Evolutionary conservation across 2,797 vertebrate species (phyloP).

Genomic region (Anguilla pacifica): DNA sequence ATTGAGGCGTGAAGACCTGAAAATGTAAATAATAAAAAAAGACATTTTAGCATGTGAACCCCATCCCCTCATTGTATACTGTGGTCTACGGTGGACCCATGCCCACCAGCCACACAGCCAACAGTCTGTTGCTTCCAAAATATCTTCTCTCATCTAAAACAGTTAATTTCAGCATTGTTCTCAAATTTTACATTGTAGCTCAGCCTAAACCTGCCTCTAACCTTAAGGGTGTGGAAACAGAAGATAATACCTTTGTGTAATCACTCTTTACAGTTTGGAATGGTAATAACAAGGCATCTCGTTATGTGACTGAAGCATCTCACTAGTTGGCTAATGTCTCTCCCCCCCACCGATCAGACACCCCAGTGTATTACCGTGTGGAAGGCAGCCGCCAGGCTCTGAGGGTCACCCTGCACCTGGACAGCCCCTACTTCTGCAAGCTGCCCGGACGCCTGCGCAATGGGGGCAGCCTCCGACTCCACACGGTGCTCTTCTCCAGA

Average conservation of each 20-base stretch:
- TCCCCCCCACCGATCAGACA: conserved; percentile 71
- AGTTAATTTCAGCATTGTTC: neutral
- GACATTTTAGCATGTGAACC: neutral
- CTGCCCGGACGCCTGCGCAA: conserved; percentile 91
- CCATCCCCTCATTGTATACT: neutral
- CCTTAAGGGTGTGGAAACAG: neutral
- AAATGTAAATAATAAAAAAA: neutral
- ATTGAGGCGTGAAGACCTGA: too few relatives aligned
- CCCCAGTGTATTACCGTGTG: conserved; percentile 87
- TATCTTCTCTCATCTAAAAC: neutral
- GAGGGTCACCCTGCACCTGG: conserved; percentile 87
- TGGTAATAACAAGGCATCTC: neutral
- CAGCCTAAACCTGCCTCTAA: neutral
- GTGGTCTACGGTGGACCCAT: neutral
- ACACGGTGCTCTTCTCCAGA: conserved; percentile 90
- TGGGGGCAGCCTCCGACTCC: conserved; percentile 89
- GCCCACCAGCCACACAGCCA: neutral
- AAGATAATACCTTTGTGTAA: neutral
- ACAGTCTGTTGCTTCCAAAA: neutral
- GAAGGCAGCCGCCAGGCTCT: conserved; percentile 93
- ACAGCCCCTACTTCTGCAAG: conserved; percentile 93
- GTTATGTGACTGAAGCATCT: neutral
- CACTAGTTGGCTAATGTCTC: neutral
- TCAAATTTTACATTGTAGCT: neutral
- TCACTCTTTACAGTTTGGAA: neutral